Evolutionary conservation across 2,888 invertebrate genomes (phyloP), one percentile per base, ranked within the genome.

Genomic region (Ormyrus pomaceus): DNA sequence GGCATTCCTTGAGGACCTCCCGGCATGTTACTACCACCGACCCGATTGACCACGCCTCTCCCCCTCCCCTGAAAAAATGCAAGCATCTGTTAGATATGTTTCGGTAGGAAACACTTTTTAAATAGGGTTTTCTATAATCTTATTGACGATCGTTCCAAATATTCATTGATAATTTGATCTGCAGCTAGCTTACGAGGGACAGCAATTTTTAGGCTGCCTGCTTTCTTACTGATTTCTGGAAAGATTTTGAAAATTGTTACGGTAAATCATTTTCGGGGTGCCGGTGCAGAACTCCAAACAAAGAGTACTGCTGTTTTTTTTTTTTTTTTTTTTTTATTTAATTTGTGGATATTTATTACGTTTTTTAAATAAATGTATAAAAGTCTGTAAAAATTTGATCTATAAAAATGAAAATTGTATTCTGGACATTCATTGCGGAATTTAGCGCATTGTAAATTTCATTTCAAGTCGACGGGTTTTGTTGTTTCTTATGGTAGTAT

Each of bases 21-120:
- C 93, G 91, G 93, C 93, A 91, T 93, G 92, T 93, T 93, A 93
- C 87, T 90, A 93, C 91, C 92, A 93, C 91, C 92, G 89, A 86
- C 89, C 88, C 90, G 91, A 90, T 91, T 92, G 92, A 90, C 92
- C 92, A 91, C 92, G 91, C 93, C 92, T 92, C 92, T 93, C 92
- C 92, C 92, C 92, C 92, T 93, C 93, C 92, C 92, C 93, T 93
- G 91, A 64, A 89, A 90, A 85, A 79, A 69, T 48, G 50, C 19
- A 64, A n/a, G 59, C 59, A 11, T 46, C 5, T 8, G 53, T 51
- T 66, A 4, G 45, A 58, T 10, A 61, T 61, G 4, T 46, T 56
- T 34, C 45, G 45, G 2, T 53, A 19, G n/a, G 3, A 34, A 34
- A 34, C 34, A 34, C 34, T 34, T 34, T 34, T 34, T 34, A 34